Conservation (phyloP, 2,113 vertebrate species). For the Engystomops pustulosus region DNA sequence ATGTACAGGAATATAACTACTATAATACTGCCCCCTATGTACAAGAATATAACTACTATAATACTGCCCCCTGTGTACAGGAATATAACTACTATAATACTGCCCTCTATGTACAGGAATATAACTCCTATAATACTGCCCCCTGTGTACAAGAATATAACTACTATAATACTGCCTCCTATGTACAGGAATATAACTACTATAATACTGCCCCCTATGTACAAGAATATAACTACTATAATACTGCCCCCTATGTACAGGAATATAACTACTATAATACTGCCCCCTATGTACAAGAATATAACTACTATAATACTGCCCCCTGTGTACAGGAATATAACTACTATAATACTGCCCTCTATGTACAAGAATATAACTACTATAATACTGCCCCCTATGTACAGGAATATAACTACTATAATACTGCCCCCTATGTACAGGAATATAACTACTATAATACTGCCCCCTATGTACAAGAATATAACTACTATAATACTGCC, state of each 20-base stretch:
- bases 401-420: slow-evolving; percentile 13
- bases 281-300: neutral
- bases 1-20: neutral
- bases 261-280: slow-evolving; percentile 6
- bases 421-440: neutral
- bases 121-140: slow-evolving; percentile 4
- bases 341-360: slow-evolving; percentile 9
- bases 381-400: slow-evolving; percentile 2
- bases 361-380: slow-evolving; percentile 8
- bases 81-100: slow-evolving; percentile 16
- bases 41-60: slow-evolving; percentile 6
- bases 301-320: neutral
- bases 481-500: slow-evolving; percentile 11
- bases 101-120: neutral
- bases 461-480: neutral
- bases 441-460: slow-evolving; percentile 17
- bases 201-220: neutral
- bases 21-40: neutral
- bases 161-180: slow-evolving; percentile 11
- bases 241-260: neutral
- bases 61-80: neutral
- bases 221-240: slow-evolving; percentile 13
- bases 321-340: neutral
- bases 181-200: neutral
- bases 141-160: slow-evolving; percentile 3